A percentile compares a stretch with the other conserved stretches of the same genome.
phyloP scores from a whole-genome alignment of 2,888 invertebrate genomes.

The Ormyrus nitidulus region DNA sequence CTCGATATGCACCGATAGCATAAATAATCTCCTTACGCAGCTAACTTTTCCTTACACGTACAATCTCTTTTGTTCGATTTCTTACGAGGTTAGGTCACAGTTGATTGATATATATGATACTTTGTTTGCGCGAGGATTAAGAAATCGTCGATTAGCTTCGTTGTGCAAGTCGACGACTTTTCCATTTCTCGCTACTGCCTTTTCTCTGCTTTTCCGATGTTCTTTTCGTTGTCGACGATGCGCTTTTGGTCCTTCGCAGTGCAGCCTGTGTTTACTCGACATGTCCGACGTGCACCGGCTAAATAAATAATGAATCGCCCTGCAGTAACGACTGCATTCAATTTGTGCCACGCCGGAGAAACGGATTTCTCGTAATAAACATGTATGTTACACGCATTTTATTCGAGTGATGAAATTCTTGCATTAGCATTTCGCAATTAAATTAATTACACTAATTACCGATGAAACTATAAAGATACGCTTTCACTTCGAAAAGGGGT shows the following conservation, averaged over 20 bases:
- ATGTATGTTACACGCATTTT: conserved; percentile 20
- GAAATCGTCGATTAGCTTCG: conserved; percentile 37
- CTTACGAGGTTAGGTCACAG: conserved; percentile 40
- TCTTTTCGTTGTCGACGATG: background rate
- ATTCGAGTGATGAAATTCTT: conserved; percentile 49
- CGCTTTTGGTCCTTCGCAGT: conserved; percentile 17
- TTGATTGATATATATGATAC: conserved; percentile 46
- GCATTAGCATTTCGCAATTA: conserved; percentile 52
- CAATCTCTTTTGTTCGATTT: conserved; percentile 52
- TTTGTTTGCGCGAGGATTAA: conserved; percentile 32
- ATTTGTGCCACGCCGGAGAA: conserved; percentile 10
- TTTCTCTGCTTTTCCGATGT: background rate
- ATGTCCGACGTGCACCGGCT: background rate
- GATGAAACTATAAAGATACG: conserved; percentile 32
- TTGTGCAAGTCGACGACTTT: background rate
- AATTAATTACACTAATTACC: conserved; percentile 50
- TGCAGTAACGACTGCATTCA: conserved; percentile 13
- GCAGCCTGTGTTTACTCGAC: conserved; percentile 12
- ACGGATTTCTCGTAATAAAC: conserved; percentile 45
- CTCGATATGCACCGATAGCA: conserved; percentile 14
- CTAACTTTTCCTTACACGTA: conserved; percentile 15
- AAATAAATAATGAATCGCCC: conserved; percentile 37
- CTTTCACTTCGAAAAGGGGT: conserved; percentile 28
- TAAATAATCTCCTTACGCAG: conserved; percentile 38
- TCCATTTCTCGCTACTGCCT: background rate